phyloP scores from a whole-genome alignment of 2,888 invertebrate species.

The Ptilodon capucinus region DNA sequence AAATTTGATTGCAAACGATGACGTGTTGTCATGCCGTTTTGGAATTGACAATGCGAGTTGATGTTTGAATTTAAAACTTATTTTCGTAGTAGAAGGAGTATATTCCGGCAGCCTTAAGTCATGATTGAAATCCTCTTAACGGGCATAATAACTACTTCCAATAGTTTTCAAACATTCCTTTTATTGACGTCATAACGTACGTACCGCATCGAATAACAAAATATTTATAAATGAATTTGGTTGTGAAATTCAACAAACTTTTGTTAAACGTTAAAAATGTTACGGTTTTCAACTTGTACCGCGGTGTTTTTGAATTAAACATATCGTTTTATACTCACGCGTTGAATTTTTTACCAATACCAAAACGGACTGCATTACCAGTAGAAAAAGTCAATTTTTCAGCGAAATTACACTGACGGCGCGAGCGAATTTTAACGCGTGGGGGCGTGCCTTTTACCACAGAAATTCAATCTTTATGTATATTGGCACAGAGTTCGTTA shows the following conservation, averaged over 20 bases:
- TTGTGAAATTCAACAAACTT: conserved; percentile 25
- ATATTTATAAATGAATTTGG: conserved; percentile 41
- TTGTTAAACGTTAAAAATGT: conserved; percentile 12
- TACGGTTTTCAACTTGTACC: conserved; percentile 1
- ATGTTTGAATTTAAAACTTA: conserved; percentile 11
- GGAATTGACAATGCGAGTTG: background rate
- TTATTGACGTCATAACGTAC: conserved; percentile 43
- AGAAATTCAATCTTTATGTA: too few relatives aligned
- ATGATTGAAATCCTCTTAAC: conserved; percentile 25
- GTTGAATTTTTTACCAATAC: too few relatives aligned
- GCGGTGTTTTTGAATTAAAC: background rate
- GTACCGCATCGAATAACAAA: too few relatives aligned
- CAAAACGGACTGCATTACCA: too few relatives aligned
- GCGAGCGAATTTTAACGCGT: too few relatives aligned
- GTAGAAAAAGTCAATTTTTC: too few relatives aligned
- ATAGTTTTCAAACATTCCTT: conserved; percentile 35
- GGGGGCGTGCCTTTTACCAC: too few relatives aligned
- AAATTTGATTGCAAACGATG: conserved; percentile 17
- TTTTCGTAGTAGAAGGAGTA: background rate
- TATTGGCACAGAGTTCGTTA: too few relatives aligned
- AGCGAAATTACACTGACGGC: too few relatives aligned
- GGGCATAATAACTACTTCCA: conserved; percentile 17
- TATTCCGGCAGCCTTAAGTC: conserved; percentile 2
- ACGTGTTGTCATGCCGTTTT: conserved; percentile 13
- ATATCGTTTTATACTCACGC: background rate